Evolutionary conservation across 2,888 invertebrate species (phyloP), one percentile per base, ranked within the genome.

Genomic region (Aphodius granarius): DNA sequence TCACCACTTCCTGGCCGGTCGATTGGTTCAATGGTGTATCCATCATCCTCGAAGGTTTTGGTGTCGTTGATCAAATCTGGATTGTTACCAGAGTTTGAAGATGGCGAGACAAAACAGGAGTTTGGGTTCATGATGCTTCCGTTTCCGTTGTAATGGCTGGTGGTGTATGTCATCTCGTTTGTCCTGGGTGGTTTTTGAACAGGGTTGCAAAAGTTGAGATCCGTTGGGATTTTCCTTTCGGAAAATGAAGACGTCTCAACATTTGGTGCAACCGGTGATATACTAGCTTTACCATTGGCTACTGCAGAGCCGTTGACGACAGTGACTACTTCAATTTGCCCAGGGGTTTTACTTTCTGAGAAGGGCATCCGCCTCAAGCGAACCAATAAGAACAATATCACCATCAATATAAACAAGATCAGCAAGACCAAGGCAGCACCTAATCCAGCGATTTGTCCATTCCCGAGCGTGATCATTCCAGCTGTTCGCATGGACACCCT

Each of bases 21-120:
- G 13, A 87, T 83, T 5, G 88, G 85, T 13, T 87, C 86, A 20
- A 85, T 75, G 82, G 85, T 78, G 74, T 82, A 83, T 22, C 80
- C 80, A 77, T 90, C 90, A 17, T 87, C 88, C 78, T 91, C 92
- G 76, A 91, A 90, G 71, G 92, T 90, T 85, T 92, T 91, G 3
- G 95, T 95, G 84, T 95, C 95, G 83, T 94, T 94, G 83, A 96
- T 95, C 79, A 96, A 89, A 86, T 95, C 95, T 2, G 95, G 95
- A 86, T 95, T 95, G 82, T 95, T 95, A 81, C 91, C 90, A 78
- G 92, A 91, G 80, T 93, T 91, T 63, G 92, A 92, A 64, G 93
- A 92, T 43, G 94, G 94, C 21, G 94, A 94, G 20, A 94, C 93
- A 81, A 92, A 94, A 78, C 92, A 91, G 0, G 92, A 90, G 79